phyloP scores from a whole-genome alignment of 2,888 invertebrate genomes.

The Amphipoea lucens region DNA sequence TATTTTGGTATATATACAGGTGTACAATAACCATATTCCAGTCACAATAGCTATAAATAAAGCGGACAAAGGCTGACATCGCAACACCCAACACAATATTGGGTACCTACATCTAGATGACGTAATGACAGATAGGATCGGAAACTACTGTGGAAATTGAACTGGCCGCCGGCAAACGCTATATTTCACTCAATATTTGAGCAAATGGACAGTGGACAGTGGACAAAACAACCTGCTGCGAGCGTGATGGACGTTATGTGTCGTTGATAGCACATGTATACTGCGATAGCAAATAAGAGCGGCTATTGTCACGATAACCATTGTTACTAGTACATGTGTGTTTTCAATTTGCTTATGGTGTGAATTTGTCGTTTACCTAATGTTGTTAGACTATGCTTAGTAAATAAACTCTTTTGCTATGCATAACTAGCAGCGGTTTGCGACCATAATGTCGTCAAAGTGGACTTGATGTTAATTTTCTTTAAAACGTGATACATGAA shows the following conservation, averaged over 20 bases:
- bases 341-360: slow-evolving; percentile 37
- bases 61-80: slow-evolving; percentile 73
- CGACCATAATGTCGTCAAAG: background rate
- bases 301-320: slow-evolving; percentile 69
- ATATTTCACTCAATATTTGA: slow-evolving; percentile 85
- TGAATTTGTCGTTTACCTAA: background rate
- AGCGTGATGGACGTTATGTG: slow-evolving; percentile 78
- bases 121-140: slow-evolving; percentile 83
- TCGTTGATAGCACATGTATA: slow-evolving; percentile 58
- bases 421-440: background rate
- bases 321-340: slow-evolving; percentile 56
- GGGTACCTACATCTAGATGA: slow-evolving; percentile 72
- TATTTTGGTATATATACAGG: background rate
- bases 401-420: background rate
- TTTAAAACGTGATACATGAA: background rate
- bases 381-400: background rate
- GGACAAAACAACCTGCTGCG: slow-evolving; percentile 85
- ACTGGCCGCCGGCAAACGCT: slow-evolving; percentile 71
- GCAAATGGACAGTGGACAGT: slow-evolving; percentile 69
- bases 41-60: slow-evolving; percentile 71
- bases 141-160: slow-evolving; percentile 78
- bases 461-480: background rate
- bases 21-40: slow-evolving; percentile 14
- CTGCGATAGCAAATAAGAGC: slow-evolving; percentile 59
- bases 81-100: slow-evolving; percentile 72